A percentile compares a stretch with the other conserved stretches of the same genome.
phyloP scores from a whole-genome alignment of 2,113 vertebrate genomes.

The Trematocara marginatum region DNA sequence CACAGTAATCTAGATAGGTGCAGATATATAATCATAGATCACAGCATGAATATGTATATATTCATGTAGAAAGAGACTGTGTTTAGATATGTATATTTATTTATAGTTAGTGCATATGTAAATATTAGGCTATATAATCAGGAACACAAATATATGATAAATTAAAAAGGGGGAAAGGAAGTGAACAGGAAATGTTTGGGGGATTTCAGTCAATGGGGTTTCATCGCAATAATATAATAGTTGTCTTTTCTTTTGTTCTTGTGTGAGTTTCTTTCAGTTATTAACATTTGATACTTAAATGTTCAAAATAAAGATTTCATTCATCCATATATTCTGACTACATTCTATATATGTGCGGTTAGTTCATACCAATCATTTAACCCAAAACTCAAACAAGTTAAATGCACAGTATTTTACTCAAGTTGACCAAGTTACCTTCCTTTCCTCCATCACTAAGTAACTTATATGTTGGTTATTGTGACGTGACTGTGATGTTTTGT shows the following conservation, averaged over 20 bases:
- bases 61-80: not conserved
- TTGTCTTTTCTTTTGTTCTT: not conserved
- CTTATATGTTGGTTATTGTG: not conserved
- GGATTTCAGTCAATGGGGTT: not conserved
- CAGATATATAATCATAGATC: not conserved
- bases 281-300: not conserved
- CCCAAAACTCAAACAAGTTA: not conserved
- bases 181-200: not conserved
- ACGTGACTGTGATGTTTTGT: not conserved
- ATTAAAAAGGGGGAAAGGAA: not conserved
- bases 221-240: not conserved
- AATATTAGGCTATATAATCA: not conserved
- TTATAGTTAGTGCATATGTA: not conserved
- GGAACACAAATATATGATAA: not conserved
- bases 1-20: not conserved
- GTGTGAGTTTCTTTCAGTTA: not conserved
- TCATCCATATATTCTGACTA: not conserved
- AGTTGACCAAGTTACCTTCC: not conserved
- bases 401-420: not conserved
- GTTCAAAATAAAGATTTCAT: not conserved
- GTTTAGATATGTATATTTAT: not conserved
- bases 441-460: not conserved
- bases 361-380: not conserved
- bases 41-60: not conserved
- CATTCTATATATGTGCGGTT: not conserved